Conservation (phyloP, 1,140 invertebrate genomes). For the Zelostemma sp. region DNA sequence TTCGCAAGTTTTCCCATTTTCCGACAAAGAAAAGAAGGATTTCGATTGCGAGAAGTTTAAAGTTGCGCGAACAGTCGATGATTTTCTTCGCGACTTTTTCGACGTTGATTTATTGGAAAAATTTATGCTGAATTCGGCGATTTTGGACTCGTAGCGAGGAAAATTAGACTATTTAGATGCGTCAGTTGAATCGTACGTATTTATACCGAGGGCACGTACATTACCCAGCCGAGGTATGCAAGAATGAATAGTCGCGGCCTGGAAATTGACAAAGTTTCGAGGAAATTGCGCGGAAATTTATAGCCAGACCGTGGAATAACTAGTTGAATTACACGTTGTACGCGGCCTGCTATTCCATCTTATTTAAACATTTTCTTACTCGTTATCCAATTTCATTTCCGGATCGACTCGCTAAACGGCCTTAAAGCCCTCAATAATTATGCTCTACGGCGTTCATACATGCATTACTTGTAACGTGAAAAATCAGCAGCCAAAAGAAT, state of each 20-base stretch:
- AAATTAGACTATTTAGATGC: conserved; percentile 32
- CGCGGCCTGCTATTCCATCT: conserved; percentile 25
- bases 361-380: conserved; percentile 43
- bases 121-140: too few relatives aligned
- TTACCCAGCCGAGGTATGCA: conserved; percentile 22
- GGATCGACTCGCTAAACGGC: conserved; percentile 9
- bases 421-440: too few relatives aligned
- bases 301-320: conserved; percentile 48
- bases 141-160: too few relatives aligned
- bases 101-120: conserved; percentile 11
- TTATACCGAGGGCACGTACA: conserved; percentile 5
- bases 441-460: too few relatives aligned
- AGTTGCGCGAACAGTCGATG: conserved; percentile 10
- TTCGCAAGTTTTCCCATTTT: too few relatives aligned
- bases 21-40: too few relatives aligned
- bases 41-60: not conserved
- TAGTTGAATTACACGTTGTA: conserved; percentile 27
- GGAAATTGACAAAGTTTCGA: conserved; percentile 59
- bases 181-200: conserved; percentile 18
- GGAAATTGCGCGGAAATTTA: conserved; percentile 59
- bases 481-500: too few relatives aligned
- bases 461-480: too few relatives aligned
- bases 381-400: conserved; percentile 46
- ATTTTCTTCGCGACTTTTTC: conserved; percentile 2
- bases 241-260: conserved; percentile 47